A percentile compares a stretch with the other conserved stretches of the same genome.
These are phyloP conservation scores for Anarrhichthys ocellatus DNA, from an alignment of 2,113 vertebrate genomes.

Conservation along the genomic window DNA sequence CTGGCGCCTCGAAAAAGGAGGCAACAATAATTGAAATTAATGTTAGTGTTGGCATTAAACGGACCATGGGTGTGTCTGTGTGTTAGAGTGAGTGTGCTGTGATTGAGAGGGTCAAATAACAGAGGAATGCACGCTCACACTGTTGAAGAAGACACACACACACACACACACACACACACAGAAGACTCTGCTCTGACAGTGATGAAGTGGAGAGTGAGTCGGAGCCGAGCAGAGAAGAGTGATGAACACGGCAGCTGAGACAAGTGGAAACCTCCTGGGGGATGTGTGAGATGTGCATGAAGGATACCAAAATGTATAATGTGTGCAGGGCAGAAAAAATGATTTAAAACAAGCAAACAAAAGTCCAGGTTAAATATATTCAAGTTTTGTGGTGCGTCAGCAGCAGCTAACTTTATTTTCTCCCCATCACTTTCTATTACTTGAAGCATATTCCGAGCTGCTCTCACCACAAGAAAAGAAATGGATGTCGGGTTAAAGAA, in stretches of 20 bases:
- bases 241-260: slow-evolving; percentile 61
- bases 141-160: neutral
- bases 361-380: neutral
- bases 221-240: slow-evolving; percentile 45
- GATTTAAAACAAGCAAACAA: slow-evolving; percentile 14
- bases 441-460: neutral
- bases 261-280: slow-evolving; percentile 48
- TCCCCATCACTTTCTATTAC: neutral
- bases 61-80: neutral
- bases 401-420: neutral
- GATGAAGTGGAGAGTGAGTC: slow-evolving; percentile 71
- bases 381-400: neutral
- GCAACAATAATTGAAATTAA: slow-evolving; percentile 55
- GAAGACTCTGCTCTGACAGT: slow-evolving; percentile 66
- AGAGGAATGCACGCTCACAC: neutral
- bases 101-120: neutral
- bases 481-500: too few relatives aligned
- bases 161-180: neutral
- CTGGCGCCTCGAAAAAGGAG: slow-evolving; percentile 2
- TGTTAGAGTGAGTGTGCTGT: neutral
- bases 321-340: neutral
- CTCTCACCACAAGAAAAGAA: neutral
- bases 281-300: neutral
- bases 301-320: neutral
- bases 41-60: slow-evolving; percentile 29